Evolutionary conservation across 2,888 invertebrate species (phyloP), one percentile per base, ranked within the genome.

Genomic region (Creontiades dilutus): DNA sequence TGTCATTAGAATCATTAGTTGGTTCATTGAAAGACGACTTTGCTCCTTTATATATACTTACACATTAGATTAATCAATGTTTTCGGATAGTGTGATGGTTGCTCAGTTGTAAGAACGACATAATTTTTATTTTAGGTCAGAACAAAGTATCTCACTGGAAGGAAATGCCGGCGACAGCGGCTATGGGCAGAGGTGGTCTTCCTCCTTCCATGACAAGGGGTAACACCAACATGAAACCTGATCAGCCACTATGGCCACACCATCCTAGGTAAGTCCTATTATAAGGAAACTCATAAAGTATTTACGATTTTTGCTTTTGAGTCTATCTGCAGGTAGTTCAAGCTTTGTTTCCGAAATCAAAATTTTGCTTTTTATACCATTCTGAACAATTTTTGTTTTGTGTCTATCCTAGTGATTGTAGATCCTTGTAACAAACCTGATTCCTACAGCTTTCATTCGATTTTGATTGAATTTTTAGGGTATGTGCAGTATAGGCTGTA

Each of bases 121-220:
- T 37, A 37, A 37, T 84, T 84, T 55, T 2, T 47, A n/a, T 55
- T 78, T 82, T 91, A 90, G 91, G 92, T 80, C 92, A 93, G 78
- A 93, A 93, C 90, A 94, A 94, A 92, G 94, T 94, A 89, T 94
- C 95, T 89, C 95, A 95, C 92, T 96, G 95, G 95, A 95, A 95
- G 93, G 95, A 95, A 92, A 93, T 95, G 93, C 94, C 95, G n/a
- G 90, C 92, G 46, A 90, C 91, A 68, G 91, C 91, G 28, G 90
- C 90, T n/a, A 91, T 91, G 91, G 92, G 92, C 27, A 88, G 92
- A 55, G 91, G 91, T 11, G 91, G 91, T 11, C 93, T 93, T 91
- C 94, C 94, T 93, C 93, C 94, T 90, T 95, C 95, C 46, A 95
- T 95, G 9, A 95, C 95, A n/a, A 89, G 90, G 92, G 92, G 84